Conservation (phyloP, 2,888 invertebrate genomes). For the Lasioglossum calceatum region DNA sequence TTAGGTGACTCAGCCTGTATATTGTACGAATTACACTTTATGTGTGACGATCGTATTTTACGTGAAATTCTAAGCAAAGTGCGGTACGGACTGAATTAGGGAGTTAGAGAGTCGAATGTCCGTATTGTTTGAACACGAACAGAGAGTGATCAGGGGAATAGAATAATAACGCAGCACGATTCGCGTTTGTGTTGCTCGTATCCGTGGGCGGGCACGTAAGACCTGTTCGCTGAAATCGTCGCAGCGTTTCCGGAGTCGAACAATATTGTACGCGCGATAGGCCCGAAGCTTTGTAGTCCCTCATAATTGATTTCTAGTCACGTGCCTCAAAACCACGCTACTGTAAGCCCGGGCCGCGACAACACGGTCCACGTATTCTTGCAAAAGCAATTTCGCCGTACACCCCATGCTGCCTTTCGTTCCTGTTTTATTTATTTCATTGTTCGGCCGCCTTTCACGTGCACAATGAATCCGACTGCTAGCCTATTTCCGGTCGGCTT, state of each 20-base stretch:
- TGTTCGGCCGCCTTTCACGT: slow-evolving; percentile 43
- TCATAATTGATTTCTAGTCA: slow-evolving; percentile 71
- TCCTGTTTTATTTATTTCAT: slow-evolving; percentile 57
- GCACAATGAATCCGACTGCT: slow-evolving; percentile 48
- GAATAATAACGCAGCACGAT: slow-evolving; percentile 7
- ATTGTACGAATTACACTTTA: background rate
- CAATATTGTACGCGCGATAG: slow-evolving; percentile 27
- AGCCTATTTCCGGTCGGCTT: slow-evolving; percentile 55
- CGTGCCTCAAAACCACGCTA: slow-evolving; percentile 64
- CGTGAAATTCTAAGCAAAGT: background rate
- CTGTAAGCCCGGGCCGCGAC: slow-evolving; percentile 5
- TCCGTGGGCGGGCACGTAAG: slow-evolving; percentile 39
- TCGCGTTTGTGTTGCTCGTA: slow-evolving; percentile 9
- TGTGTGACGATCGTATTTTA: background rate
- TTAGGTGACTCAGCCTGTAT: too few species aligned
- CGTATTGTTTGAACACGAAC: slow-evolving; percentile 8
- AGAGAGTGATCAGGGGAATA: slow-evolving; percentile 16
- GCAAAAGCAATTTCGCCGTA: slow-evolving; percentile 52
- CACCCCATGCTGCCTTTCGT: slow-evolving; percentile 23
- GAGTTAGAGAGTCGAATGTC: background rate
- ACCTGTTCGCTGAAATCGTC: slow-evolving; percentile 40
- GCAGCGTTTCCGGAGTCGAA: slow-evolving; percentile 45
- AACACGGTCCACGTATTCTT: slow-evolving; percentile 48
- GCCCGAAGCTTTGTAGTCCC: slow-evolving; percentile 47
- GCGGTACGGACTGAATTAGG: background rate